Base-by-base conservation (phyloP, 2,113 vertebrate genomes). In the Gila orcuttii region DNA sequence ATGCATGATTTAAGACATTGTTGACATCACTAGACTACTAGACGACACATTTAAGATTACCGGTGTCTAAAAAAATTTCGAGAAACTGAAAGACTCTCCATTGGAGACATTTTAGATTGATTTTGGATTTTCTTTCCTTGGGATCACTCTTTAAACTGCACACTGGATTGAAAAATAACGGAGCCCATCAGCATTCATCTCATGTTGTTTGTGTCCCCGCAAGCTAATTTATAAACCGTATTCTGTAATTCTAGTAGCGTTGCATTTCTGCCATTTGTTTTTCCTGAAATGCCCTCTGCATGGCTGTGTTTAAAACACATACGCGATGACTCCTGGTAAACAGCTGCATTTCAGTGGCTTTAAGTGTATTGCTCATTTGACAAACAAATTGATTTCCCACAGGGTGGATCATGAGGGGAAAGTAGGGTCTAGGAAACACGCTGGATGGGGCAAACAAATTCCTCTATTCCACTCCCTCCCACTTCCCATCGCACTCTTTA, bases 321-420 rank as follows among this genome's bases (percentile, higher is more conserved):
- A 23, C 12, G 2, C 7, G 3, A 23, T 17, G 17, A n/a, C 79
- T 81, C 79, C 57, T 64, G 39, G 42, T 57, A n/a, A 52, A 83
- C 66, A 73, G 82, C 82, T 83, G 82, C 23, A 19, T 83, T 23
- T 55, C 45, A 57, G 80, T 19, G 47, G 80, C 47, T 57, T 59
- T 74, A 83, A 83, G 68, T 83, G 82, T 57, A 25, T 33, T 68
- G 79, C 79, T 81, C 79, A 81, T 60, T 81, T 81, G 28, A 52
- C 66, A 83, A 55, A 83, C 66, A 57, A 25, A 71, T 45, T 83
- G 82, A 73, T 71, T 83, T 83, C 81, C 68, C 80, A 83, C 66
- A 57, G 81, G 81, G 50, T 73, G 50, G 23, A 39, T 52, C 25
- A 47, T 4, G 47, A 17, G 66, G 23, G 28, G 47, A 83, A 73